Conservation (phyloP, 2,888 invertebrate genomes). For the Artemia sinica region DNA sequence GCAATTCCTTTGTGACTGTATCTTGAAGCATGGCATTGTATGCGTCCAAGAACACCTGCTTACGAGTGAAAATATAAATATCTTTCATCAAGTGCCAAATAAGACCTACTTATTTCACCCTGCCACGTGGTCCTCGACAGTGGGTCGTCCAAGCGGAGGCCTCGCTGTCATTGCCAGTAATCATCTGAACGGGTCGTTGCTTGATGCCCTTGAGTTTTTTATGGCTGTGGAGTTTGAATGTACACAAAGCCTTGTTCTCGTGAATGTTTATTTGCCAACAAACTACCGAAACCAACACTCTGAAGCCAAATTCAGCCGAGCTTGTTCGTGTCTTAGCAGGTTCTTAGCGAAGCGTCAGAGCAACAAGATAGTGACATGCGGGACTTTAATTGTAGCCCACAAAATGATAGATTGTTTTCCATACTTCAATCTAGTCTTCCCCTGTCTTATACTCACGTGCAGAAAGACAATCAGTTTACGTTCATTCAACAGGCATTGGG, state of each 20-base stretch:
- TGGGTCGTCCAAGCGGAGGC: not conserved
- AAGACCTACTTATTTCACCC: not conserved
- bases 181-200: not conserved
- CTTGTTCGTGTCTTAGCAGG: not conserved
- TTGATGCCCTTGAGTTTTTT: not conserved
- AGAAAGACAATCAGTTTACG: not conserved
- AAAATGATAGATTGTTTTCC: not conserved
- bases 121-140: not conserved
- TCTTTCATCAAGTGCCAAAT: too few species aligned
- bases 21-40: not conserved
- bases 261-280: not conserved
- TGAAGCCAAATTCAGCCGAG: not conserved
- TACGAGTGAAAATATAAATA: not conserved
- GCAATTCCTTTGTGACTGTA: not conserved
- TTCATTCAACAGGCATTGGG: not conserved
- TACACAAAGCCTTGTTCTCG: not conserved
- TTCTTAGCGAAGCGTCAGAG: not conserved
- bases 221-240: not conserved
- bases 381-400: not conserved
- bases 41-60: slow-evolving; percentile 1
- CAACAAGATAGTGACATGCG: not conserved
- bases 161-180: not conserved
- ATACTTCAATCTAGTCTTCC: not conserved
- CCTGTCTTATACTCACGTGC: not conserved
- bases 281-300: not conserved